Conservation (phyloP, 1,140 invertebrate genomes). For the Ladona fulva region DNA sequence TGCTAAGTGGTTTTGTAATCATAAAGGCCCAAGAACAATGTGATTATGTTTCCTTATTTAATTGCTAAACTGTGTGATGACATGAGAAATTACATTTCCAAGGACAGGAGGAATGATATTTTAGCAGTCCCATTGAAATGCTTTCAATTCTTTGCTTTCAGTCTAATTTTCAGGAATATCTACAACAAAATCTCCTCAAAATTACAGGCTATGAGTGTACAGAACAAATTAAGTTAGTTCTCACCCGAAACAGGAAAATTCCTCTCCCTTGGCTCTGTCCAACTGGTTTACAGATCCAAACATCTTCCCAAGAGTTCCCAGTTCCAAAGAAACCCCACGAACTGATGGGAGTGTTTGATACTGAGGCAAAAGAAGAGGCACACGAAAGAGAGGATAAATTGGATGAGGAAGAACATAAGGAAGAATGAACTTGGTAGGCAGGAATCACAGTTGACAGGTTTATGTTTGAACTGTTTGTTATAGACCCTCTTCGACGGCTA, state of each 20-base stretch:
- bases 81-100: too few species aligned
- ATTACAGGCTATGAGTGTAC: too few species aligned
- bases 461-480: constrained; percentile 15
- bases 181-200: too few species aligned
- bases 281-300: constrained; percentile 83
- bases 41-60: too few species aligned
- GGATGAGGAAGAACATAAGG: not conserved
- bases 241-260: constrained; percentile 71
- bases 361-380: not conserved
- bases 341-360: not conserved
- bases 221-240: too few species aligned
- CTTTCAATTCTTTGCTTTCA: too few species aligned
- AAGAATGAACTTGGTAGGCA: not conserved
- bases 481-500: constrained; percentile 39
- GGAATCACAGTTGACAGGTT: not conserved
- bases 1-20: too few species aligned
- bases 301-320: constrained; percentile 27
- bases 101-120: too few species aligned
- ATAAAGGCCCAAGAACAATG: too few species aligned
- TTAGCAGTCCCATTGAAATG: too few species aligned
- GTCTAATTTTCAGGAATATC: too few species aligned
- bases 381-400: not conserved
- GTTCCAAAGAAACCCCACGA: not conserved
- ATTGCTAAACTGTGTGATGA: too few species aligned
- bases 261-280: constrained; percentile 73